phyloP scores from a whole-genome alignment of 2,888 invertebrate species.

The Belgica antarctica region DNA sequence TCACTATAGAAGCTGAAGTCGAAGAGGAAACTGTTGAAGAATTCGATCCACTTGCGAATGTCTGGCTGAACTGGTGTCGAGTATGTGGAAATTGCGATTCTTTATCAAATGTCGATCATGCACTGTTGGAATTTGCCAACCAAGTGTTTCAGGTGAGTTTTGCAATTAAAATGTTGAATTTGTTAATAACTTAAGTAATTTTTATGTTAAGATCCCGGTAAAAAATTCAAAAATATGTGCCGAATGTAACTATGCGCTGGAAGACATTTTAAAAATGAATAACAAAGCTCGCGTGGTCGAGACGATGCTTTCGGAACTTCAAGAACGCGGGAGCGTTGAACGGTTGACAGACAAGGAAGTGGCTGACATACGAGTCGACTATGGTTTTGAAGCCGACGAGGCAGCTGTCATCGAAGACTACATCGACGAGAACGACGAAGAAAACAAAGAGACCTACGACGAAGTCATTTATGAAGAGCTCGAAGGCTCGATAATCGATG shows the following conservation, averaged over 20 bases:
- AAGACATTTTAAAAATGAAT: neutral
- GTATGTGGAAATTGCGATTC: slow-evolving; percentile 18
- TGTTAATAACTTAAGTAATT: no score
- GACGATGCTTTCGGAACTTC: neutral
- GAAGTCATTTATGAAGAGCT: neutral
- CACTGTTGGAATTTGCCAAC: neutral
- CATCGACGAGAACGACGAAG: neutral
- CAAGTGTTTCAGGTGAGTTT: no score
- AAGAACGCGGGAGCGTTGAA: neutral
- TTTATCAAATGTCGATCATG: neutral
- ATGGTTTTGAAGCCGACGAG: neutral
- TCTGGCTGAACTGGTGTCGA: slow-evolving; percentile 2
- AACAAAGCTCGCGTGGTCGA: neutral
- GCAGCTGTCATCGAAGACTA: neutral
- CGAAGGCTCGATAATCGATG: neutral
- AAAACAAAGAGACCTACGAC: neutral
- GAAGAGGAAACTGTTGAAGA: neutral
- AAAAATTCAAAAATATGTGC: no score
- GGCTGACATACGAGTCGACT: neutral
- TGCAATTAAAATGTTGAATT: no score
- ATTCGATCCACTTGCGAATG: no score
- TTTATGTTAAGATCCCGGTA: no score
- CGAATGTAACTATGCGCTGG: no score
- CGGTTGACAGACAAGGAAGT: neutral
- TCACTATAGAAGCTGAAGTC: neutral